phyloP scores from a whole-genome alignment of 2,888 invertebrate species.

The Trypoxylon attenuatum region DNA sequence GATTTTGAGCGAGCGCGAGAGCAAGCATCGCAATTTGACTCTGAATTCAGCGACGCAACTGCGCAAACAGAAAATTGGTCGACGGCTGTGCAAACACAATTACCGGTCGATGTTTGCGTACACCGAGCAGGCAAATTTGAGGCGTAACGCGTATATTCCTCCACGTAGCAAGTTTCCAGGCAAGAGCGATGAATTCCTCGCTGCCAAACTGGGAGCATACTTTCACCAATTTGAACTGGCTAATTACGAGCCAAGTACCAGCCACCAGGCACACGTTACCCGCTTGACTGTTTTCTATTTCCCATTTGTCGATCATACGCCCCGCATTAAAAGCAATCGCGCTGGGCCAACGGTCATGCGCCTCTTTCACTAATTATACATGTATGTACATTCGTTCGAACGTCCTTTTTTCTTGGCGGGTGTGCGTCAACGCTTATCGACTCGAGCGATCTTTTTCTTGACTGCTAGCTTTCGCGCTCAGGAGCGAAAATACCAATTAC shows the following conservation, averaged over 20 bases:
- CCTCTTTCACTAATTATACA: no score
- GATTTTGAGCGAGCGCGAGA: constrained; percentile 24
- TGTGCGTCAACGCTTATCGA: no score
- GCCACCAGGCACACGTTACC: constrained; percentile 6
- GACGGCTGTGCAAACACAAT: constrained; percentile 49
- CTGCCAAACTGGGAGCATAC: constrained; percentile 14
- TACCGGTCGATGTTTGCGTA: constrained; percentile 18
- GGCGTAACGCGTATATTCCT: constrained; percentile 13
- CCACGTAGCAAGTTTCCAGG: constrained; percentile 32
- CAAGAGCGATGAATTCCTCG: constrained; percentile 40
- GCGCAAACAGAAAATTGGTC: constrained; percentile 31
- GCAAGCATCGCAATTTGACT: constrained; percentile 6
- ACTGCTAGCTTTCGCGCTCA: no score
- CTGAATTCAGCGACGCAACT: constrained; percentile 21
- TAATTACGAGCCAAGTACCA: constrained; percentile 49
- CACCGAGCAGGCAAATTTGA: constrained; percentile 16
- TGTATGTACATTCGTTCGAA: no score
- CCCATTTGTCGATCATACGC: constrained; percentile 6
- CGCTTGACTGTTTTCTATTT: constrained; percentile 10
- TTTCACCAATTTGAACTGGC: constrained; percentile 44
- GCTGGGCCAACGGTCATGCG: no score
- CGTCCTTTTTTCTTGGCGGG: no score
- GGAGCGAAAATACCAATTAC: no score
- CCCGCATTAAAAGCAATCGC: constrained; percentile 24
- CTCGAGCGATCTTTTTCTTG: no score